Evolutionary conservation across 2,888 invertebrate genomes (phyloP), one percentile per base, ranked within the genome.

Genomic region (Horisme vitalbata): DNA sequence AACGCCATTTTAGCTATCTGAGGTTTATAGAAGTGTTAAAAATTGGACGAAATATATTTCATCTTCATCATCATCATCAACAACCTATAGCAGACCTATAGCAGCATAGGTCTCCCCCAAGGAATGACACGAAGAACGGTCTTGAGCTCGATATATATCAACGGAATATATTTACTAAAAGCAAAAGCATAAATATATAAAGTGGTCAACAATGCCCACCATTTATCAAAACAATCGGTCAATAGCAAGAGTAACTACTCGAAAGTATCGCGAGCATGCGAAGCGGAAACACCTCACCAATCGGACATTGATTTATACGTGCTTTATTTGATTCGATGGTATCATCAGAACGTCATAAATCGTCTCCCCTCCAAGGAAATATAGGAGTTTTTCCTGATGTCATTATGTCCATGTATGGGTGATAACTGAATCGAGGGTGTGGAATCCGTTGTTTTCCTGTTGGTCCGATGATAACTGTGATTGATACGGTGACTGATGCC

Each of bases 251-350:
- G n/a, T 13, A 41, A 37, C 18, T 27, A 36, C 36, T 37, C 28
- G 24, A 30, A 38, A 41, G 43, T 48, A 48, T 43, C 48, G 18
- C 14, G 30, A 15, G 11, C 24, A n/a, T 18, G 21, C 21, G 39
- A 41, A 32, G 49, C 49, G 49, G 49, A 49, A 49, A 49, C 57
- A 52, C 55, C 65, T 66, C 70, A 51, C 59, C 65, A 71, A 73
- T 81, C 82, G 79, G 86, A 86, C 87, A 79, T 84, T 85, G 87
- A 88, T 88, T 85, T 83, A 88, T 86, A 71, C 77, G 69, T 72
- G 81, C 75, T 83, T 84, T 86, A 87, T 87, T 86, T 86, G 86
- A 88, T 87, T 86, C 83, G 87, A 86, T 86, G 83, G 87, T 87
- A 87, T 88, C 87, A 86, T 86, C 86, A 83, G 84, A 83, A 76